Conservation (phyloP, 2,113 vertebrate genomes). For the Passerina amoena region DNA sequence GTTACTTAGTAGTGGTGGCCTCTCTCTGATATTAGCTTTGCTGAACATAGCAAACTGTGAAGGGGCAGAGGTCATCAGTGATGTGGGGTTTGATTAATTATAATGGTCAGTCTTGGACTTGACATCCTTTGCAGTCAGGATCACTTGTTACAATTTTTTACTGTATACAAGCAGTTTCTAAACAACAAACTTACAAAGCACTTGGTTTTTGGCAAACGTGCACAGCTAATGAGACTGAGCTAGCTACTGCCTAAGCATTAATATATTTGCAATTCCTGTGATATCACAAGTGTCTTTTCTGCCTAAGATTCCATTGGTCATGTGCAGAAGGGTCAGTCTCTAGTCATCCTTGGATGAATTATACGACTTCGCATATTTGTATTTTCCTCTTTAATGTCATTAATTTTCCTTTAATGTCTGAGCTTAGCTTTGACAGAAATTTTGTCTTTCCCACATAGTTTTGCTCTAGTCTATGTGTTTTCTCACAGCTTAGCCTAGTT, state of each 20-base stretch:
- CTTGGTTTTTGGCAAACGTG: neutral
- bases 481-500: neutral
- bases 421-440: neutral
- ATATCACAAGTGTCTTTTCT: neutral
- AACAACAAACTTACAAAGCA: neutral
- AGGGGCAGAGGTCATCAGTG: neutral
- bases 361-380: neutral
- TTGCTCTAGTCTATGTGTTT: neutral
- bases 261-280: rapidly evolving
- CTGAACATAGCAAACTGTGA: neutral
- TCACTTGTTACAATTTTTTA: neutral
- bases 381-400: neutral
- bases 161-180: neutral
- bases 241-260: neutral
- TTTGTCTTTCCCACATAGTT: neutral
- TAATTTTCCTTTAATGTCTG: neutral
- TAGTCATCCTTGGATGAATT: neutral
- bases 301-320: neutral
- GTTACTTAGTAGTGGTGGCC: neutral
- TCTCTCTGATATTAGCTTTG: neutral
- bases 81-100: neutral
- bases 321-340: neutral
- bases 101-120: neutral
- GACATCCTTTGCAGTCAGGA: neutral
- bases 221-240: neutral